These are phyloP conservation scores for Craniophora ligustri DNA, from an alignment of 2,888 invertebrate genomes.

Conservation along the genomic window DNA sequence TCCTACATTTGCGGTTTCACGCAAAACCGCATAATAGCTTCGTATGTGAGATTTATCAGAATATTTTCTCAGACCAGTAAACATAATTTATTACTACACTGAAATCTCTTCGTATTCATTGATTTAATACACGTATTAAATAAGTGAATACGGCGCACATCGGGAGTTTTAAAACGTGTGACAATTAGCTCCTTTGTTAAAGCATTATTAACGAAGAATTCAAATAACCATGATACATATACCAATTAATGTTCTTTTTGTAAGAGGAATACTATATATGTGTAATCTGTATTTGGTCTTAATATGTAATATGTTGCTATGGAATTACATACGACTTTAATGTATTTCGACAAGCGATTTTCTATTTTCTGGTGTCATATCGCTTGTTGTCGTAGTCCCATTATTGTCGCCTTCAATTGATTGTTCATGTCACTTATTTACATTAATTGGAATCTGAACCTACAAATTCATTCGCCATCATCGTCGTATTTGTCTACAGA, in stretches of 20 bases:
- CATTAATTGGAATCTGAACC: constrained; percentile 32
- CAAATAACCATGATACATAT: constrained; percentile 32
- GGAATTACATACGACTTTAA: too few relatives aligned
- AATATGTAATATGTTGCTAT: constrained; percentile 8
- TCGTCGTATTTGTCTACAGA: constrained; percentile 60
- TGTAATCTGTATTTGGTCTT: constrained; percentile 2
- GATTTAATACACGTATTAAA: constrained; percentile 28
- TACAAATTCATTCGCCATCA: constrained; percentile 44
- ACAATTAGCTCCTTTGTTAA: constrained; percentile 23
- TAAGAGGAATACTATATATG: neutral
- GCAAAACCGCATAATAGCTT: constrained; percentile 50
- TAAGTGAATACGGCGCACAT: constrained; percentile 12
- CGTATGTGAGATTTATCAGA: constrained; percentile 49
- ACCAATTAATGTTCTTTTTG: constrained; percentile 27
- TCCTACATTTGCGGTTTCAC: constrained; percentile 69
- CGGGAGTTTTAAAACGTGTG: constrained; percentile 33
- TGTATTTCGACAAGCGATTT: too few relatives aligned
- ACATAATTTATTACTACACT: constrained; percentile 26
- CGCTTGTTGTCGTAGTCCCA: constrained; percentile 15
- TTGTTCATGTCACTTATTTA: constrained; percentile 51
- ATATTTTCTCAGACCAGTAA: constrained; percentile 39
- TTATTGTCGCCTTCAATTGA: constrained; percentile 41
- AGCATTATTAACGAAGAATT: constrained; percentile 38
- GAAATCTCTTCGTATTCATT: constrained; percentile 22
- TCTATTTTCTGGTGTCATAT: constrained; percentile 22